Base-by-base conservation (phyloP, 2,888 invertebrate species). In the Andrena bicolor region DNA sequence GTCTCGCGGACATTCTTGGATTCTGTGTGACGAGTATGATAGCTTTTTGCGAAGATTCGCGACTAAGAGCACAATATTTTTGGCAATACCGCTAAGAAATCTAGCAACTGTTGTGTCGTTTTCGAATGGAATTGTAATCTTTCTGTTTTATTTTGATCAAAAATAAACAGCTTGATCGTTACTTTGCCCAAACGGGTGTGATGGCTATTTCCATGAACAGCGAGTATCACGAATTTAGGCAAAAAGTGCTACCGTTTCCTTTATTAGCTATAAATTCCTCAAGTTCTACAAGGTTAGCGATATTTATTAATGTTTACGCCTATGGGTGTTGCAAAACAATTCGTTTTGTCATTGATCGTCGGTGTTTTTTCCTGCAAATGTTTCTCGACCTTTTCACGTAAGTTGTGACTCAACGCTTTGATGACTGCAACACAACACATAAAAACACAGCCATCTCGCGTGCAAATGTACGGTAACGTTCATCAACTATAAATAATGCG, bases 161-260 rank as follows among this genome's bases (percentile, higher is more conserved):
- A 58, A 70, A 70, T 70, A 70, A 70, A 70, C 26, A 70, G 26
- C 56, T 58, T 58, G 32, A 7, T 23, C 35, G 23, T 35, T 56
- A 56, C 16, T 35, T 32, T 26, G 56, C 10, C 32, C 32, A 23
- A 41, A 1, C 41, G 41, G 13, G 41, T 61, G 32, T 32, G 20
- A 10, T 61, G 28, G 16, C 51, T 30, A 8, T 68, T 23, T 49
- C 23, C 26, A 56, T 35, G 7, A 53, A 10, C 10, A 56, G 5
- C 58, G 8, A 28, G 6, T 58, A 28, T 58, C 58, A 1, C 20
- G 26, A 28, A 58, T 41, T 41, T 13, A 13, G 41, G 41, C 8
- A 4, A 3, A 41, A 41, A 13, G 41, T 4, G 41, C 13, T 13
- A 41, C 4, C 1, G 16, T 58, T 26, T 58, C 6, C 28, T 26